Base-by-base conservation (phyloP, 2,113 vertebrate genomes). In the Eptesicus fuscus region DNA sequence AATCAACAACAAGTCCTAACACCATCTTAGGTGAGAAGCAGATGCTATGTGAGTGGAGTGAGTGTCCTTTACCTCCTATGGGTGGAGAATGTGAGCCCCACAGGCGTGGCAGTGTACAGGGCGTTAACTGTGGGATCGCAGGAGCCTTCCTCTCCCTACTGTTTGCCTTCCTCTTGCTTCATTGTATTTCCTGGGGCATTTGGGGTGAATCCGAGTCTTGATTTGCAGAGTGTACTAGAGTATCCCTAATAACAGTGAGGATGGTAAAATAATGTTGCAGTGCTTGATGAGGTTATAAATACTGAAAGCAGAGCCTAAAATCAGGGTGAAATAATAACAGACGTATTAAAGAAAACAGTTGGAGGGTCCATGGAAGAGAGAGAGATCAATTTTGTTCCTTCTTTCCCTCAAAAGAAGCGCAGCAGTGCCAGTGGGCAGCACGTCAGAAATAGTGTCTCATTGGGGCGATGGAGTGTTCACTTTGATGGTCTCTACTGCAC, bases 41-140 rank as follows among this genome's bases (percentile, higher is more conserved):
- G 40, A 20, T 35, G 77, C 32, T 22, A 0, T 17, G 56, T 6
- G 23, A 0, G 7, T 40, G n/a, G 32, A 25, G 6, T 0, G 22
- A 25, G 9, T 1, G 28, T 5, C 12, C 69, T 86, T 44, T 61
- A 6, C 40, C 7, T 1, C 37, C 79, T 53, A 1, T 2, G 11
- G 1, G 22, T 28, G 18, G 74, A 44, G 49, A 51, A 2, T 5
- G 7, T 7, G 23, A 9, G 30, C 17, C 10, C 8, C 51, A 1
- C 0, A 13, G 42, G 20, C 18, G 20, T 0, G 0, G 12, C 61
- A 7, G 9, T 9, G 22, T 4, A 7, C 42, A 76, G 32, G 35
- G 59, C 0, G 35, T 18, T 47, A 0, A 5, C 53, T 4, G 47
- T 22, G 20, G 1, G 2, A 1, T 37, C 13, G 0, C 22, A 2